Evolutionary conservation across 2,888 invertebrate genomes (phyloP).

Genomic region (Yponomeuta malinellus): DNA sequence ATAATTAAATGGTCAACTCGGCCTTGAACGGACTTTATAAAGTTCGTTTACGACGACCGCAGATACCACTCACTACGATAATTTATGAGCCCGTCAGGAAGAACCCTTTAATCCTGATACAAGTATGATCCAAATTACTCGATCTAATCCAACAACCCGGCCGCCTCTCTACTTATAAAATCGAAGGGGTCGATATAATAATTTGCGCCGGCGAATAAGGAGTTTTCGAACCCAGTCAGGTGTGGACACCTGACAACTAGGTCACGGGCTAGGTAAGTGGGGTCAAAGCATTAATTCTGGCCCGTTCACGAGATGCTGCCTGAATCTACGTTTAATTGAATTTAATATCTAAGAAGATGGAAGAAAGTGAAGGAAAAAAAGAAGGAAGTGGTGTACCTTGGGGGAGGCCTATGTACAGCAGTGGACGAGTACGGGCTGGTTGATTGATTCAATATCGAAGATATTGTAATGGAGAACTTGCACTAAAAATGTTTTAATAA

Average conservation of each 20-base stretch:
- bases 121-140: conserved; percentile 1
- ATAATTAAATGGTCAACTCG: no score
- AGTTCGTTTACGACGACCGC: background rate
- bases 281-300: background rate
- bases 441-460: no score
- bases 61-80: background rate
- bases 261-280: background rate
- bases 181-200: background rate
- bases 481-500: no score
- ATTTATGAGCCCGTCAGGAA: background rate
- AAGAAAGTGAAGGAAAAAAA: no score
- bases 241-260: conserved; percentile 2
- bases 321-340: background rate
- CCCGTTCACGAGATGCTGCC: background rate
- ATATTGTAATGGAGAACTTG: no score
- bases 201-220: conserved; percentile 1
- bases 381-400: no score
- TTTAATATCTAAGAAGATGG: background rate
- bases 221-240: background rate
- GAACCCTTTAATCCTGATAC: background rate
- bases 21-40: no score
- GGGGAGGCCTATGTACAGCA: no score
- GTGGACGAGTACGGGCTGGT: no score
- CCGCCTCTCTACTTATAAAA: background rate
- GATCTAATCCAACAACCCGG: background rate